Evolutionary conservation across 2,797 vertebrate genomes (phyloP), one percentile per base, ranked within the genome.

Genomic region (Lacerta agilis): DNA sequence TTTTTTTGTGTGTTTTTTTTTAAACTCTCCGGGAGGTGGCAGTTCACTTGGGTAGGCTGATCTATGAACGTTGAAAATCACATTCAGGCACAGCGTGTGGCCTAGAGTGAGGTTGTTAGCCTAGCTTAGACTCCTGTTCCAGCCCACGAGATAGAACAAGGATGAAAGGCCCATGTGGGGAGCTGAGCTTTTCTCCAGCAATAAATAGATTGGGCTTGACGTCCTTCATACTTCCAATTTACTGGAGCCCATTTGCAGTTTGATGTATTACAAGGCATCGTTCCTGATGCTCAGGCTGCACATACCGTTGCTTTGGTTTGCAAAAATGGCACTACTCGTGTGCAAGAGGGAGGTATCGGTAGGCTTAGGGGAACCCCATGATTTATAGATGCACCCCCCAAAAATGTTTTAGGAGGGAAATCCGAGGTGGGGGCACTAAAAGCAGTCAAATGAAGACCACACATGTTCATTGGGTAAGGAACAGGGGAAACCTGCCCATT

Each of bases 61-160:
- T 87, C 86, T 73, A 73, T 66, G 87, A 88, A 90, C 89, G 79
- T 5, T 78, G 79, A 55, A 73, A 82, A 88, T 73, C 83, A 66
- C 75, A 83, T 66, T 72, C 73, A 11, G 8, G 27, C 83, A 33
- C 83, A 86, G 86, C 64, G 18, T 76, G 75, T 2, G 4, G 18
- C 17, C 72, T 78, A 6, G n/a, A 87, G 38, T 71, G 45, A 90
- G 3, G 49, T 27, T 86, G 82, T 76, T 81, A 81, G 64, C 55
- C 45, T 86, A 13, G 38, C 55, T 64, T 64, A 79, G 66, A 69
- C 55, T 41, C 66, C 43, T 41, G 49, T 36, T 33, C 38, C 58
- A 38, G 73, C 73, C 79, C 41, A 69, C 64, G 72, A 87, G 86
- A 25, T 27, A 69, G 33, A 66, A 73, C 69, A 66, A 82, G 10